phyloP scores from a whole-genome alignment of 2,888 invertebrate species.

The Gasteruption jaculator region DNA sequence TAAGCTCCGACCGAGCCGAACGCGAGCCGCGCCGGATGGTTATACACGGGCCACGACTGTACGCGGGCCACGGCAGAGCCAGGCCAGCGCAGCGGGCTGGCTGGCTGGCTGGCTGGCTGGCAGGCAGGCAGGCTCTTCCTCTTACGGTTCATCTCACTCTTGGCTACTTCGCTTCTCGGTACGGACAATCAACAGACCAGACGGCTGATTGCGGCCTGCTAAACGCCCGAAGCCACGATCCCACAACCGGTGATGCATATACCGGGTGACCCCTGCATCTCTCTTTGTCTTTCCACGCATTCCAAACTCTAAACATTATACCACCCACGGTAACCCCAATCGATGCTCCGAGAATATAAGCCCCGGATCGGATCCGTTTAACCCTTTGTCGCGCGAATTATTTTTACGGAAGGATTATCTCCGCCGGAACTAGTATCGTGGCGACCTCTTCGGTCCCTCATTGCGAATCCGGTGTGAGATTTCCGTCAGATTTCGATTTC shows the following conservation, averaged over 20 bases:
- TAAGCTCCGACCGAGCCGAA: too few species aligned
- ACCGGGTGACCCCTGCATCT: slow-evolving; percentile 38
- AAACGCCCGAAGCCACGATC: slow-evolving; percentile 44
- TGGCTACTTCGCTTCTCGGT: slow-evolving; percentile 9
- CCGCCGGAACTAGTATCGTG: too few species aligned
- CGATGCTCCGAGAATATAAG: too few species aligned
- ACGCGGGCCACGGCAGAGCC: slow-evolving; percentile 18
- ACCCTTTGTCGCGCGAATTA: too few species aligned
- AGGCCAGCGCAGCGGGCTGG: slow-evolving; percentile 15
- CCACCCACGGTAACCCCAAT: slow-evolving; percentile 11
- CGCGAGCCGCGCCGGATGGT: too few species aligned
- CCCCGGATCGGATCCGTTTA: too few species aligned
- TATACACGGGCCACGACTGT: too few species aligned
- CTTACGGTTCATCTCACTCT: slow-evolving; percentile 11
- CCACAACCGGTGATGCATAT: slow-evolving; percentile 39
- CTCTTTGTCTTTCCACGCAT: slow-evolving; percentile 8
- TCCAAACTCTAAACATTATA: too few species aligned
- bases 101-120: slow-evolving; percentile 28
- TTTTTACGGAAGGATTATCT: too few species aligned
- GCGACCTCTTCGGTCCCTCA: too few species aligned
- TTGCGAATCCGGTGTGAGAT: too few species aligned
- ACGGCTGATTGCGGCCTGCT: slow-evolving; percentile 43
- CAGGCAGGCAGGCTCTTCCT: slow-evolving; percentile 10
- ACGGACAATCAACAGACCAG: slow-evolving; percentile 40
- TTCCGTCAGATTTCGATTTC: too few species aligned